Percentiles rank a stretch among this genome's conserved stretches.
Evolutionary conservation across 2,113 vertebrate species (phyloP).

Genomic region (Silurus meridionalis): DNA sequence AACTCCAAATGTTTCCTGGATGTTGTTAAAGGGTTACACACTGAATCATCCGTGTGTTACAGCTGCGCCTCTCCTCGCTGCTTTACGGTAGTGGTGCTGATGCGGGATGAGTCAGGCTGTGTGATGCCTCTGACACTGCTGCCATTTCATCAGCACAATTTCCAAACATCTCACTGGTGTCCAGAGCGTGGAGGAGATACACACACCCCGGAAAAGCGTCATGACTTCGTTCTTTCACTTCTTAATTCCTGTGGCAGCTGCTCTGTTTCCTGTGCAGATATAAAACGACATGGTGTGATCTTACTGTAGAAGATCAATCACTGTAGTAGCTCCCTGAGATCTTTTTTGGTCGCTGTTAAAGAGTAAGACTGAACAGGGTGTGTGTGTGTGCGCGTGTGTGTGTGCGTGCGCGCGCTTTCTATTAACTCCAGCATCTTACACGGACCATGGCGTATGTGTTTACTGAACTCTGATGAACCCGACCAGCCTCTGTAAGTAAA

Average conservation of each 20-base stretch:
- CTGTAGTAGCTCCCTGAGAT: background rate
- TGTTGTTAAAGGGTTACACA: background rate
- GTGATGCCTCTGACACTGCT: slow-evolving; percentile 80
- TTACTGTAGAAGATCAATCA: background rate
- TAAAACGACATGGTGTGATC: background rate
- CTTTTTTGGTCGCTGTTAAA: background rate
- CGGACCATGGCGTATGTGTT: slow-evolving; percentile 64
- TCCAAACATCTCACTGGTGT: slow-evolving; percentile 56
- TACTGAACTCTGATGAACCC: slow-evolving; percentile 60
- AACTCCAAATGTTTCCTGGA: background rate
- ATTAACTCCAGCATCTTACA: slow-evolving; percentile 37
- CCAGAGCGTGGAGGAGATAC: slow-evolving; percentile 41
- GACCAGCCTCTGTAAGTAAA: slow-evolving; percentile 49
- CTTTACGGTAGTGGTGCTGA: slow-evolving; percentile 81
- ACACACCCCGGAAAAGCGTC: slow-evolving; percentile 33
- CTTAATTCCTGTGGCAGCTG: background rate
- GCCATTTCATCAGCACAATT: slow-evolving; percentile 82
- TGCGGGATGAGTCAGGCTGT: slow-evolving; percentile 91
- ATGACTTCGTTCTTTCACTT: slow-evolving; percentile 8
- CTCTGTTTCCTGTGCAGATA: background rate
- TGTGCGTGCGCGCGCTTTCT: slow-evolving; percentile 36
- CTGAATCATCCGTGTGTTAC: background rate
- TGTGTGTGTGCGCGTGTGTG: slow-evolving; percentile 28
- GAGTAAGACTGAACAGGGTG: slow-evolving; percentile 14
- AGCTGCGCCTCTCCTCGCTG: slow-evolving; percentile 59